Percentiles rank a stretch among this genome's conserved stretches.
phyloP scores from a whole-genome alignment of 2,888 invertebrate species.

The Rhopalosiphum nymphaeae region DNA sequence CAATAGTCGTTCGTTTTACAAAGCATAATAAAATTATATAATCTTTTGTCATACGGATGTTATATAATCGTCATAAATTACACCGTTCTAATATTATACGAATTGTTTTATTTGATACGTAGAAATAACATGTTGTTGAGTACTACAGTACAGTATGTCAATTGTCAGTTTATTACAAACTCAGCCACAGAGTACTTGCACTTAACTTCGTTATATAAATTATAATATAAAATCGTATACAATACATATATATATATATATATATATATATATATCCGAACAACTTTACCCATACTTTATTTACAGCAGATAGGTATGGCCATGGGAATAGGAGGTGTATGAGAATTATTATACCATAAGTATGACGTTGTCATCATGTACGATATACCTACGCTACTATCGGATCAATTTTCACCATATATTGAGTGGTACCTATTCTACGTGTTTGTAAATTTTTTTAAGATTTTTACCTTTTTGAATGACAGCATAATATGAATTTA shows the following conservation, averaged over 20 bases:
- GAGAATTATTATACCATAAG: neutral
- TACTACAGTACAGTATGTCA: neutral
- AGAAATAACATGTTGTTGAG: neutral
- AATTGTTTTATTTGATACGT: neutral
- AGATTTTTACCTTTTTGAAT: too few species aligned
- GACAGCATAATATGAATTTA: too few species aligned
- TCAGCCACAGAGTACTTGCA: neutral
- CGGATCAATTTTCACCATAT: neutral
- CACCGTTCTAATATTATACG: neutral
- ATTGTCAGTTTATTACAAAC: neutral
- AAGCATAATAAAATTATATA: neutral
- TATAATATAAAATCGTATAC: neutral
- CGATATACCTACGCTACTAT: neutral
- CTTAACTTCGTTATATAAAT: neutral
- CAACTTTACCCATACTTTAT: neutral
- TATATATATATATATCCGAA: neutral
- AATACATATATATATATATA: neutral
- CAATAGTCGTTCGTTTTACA: neutral
- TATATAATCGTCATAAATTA: neutral
- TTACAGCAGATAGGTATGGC: neutral
- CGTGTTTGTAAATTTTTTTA: too few species aligned
- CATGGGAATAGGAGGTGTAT: neutral
- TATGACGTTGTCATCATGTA: neutral
- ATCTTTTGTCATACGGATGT: neutral
- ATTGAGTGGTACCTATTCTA: too few species aligned